Base-by-base conservation (phyloP, 2,797 vertebrate genomes). In the Acridotheres tristis region DNA sequence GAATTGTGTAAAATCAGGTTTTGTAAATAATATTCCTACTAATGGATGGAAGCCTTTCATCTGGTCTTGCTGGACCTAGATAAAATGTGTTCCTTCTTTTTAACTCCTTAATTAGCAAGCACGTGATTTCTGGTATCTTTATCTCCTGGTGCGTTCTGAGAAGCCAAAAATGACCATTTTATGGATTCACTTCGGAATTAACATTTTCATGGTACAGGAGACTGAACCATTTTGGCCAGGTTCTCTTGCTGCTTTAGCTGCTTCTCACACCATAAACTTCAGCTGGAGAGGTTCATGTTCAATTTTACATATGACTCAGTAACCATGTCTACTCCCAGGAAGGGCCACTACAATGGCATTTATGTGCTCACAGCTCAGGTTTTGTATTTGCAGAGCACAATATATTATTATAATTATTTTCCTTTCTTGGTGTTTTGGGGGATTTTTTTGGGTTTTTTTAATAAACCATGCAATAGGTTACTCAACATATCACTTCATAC, bases 281-380 rank as follows among this genome's bases (percentile, higher is more conserved):
- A 40, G 9, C 40, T 76, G 50, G 29, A 79, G 22, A 68, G 5
- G 17, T 4, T 83, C 13, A 50, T 0, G 0, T 75, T 47, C 18
- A 45, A 15, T 58, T 85, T 89, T 77, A 57, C 3, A 4, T 23
- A 30, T 7, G 10, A 77, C 7, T 74, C 54, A 68, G 45, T 62
- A 72, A 65, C 10, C 9, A 18, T 15, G 6, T 27, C 2, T 55
- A 90, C 19, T 88, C 47, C 23, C 21, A 43, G 20, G 5, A 84
- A 78, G 58, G 34, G 47, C 12, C 25, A 55, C 19, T 43, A 13
- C 9, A 34, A 40, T 36, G 58, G 4, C 29, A 75, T 65, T 84
- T 20, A 21, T 65, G 42, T 11, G 4, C 9, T 43, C 67, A 86
- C 27, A 69, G 13, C 13, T 81, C 62, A 45, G 16, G 11, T 66